Evolutionary conservation across 1,140 invertebrate species (phyloP), one percentile per base, ranked within the genome.

Genomic region (Psix sp.): DNA sequence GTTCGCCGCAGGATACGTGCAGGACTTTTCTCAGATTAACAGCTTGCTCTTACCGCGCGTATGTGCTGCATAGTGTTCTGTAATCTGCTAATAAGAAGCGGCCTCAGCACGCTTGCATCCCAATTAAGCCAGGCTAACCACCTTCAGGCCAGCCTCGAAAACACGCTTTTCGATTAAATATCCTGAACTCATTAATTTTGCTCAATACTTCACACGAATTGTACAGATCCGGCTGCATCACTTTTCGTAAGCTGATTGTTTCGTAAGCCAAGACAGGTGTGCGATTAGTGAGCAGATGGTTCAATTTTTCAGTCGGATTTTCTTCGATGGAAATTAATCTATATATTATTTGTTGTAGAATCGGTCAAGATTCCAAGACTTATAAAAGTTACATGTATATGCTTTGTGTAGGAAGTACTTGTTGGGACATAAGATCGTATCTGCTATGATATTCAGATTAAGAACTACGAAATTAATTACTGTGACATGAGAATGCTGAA

Each of bases 11-110:
- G 84, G 85, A 85, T 84, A 85, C 74, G 74, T 72, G 77, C 79
- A 84, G 84, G 80, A 86, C 79, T 85, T 85, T 86, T 83, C 65
- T 70, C 82, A 82, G 82, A 84, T 83, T 84, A 86, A 83, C 81
- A 82, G 79, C 82, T 81, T 81, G 82, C 79, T 79, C 76, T 80
- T 81, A 84, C 40, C 29, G 36, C 29, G 48, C 24, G 67, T 40
- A 26, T 57, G 43, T 57, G 51, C 38, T 15, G 39, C 7, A 33
- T 35, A 54, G 60, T 60, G 35, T 40, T 80, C 81, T 82, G 81
- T 79, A 81, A 84, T 71, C 79, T 78, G 79, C 84, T 85, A 87
- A 87, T 86, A 86, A 87, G 84, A 81, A 80, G 60, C 63, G 68
- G 63, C 57, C 62, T 46, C 72, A 66, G 54, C 75, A 77, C 76